A percentile compares a stretch with the other conserved stretches of the same genome.
These are phyloP conservation scores for Acromyrmex echinatior DNA, from an alignment of 1,140 invertebrate species.

Conservation along the genomic window DNA sequence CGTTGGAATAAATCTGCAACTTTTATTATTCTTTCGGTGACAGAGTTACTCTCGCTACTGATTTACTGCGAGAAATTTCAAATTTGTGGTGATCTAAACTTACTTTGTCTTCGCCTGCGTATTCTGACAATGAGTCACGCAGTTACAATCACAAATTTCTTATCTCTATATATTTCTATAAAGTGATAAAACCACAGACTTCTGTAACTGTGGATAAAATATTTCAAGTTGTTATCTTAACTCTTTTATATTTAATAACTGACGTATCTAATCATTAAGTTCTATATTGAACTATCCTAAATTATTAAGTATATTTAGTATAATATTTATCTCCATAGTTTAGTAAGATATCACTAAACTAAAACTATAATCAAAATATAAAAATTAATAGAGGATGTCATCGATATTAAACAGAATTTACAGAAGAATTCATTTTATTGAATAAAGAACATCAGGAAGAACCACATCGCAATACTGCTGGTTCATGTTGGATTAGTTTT, in stretches of 20 bases:
- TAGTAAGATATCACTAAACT: no score
- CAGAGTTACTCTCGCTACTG: background rate
- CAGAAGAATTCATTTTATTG: background rate
- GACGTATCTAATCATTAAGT: no score
- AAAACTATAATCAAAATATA: background rate
- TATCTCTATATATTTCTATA: background rate
- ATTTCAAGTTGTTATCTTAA: background rate
- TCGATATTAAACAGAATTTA: background rate
- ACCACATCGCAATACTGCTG: no score
- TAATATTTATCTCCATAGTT: no score
- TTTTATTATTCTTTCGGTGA: slow-evolving; percentile 37
- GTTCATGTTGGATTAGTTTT: no score
- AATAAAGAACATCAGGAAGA: no score
- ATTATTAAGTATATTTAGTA: no score
- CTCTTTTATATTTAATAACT: background rate
- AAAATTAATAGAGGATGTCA: background rate
- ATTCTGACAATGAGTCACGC: background rate
- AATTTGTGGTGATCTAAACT: background rate
- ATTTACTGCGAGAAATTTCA: slow-evolving; percentile 32
- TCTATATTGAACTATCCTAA: no score
- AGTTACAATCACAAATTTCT: background rate
- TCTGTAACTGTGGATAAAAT: no score
- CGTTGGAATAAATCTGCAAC: background rate
- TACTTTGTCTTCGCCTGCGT: background rate
- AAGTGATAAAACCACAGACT: slow-evolving; percentile 1